These are phyloP conservation scores for Riptortus pedestris DNA, from an alignment of 1,140 invertebrate species.

Conservation along the genomic window DNA sequence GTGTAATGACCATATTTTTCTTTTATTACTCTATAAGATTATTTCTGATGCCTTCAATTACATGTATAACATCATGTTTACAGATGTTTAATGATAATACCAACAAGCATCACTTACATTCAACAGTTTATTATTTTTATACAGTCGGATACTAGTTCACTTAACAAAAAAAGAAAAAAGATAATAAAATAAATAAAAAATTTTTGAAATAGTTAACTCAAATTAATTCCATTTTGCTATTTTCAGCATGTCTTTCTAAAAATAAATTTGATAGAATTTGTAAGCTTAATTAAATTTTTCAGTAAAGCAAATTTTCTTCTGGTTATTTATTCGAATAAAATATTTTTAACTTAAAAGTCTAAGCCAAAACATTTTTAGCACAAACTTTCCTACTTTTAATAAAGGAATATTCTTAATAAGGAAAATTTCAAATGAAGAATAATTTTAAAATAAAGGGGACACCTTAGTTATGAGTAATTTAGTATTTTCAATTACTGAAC, in stretches of 20 bases:
- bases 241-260: conserved; percentile 14
- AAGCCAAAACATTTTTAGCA: background rate
- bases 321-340: background rate
- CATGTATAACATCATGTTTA: background rate
- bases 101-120: conserved; percentile 9
- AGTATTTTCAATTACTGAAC: background rate
- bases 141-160: conserved; percentile 10
- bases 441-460: conserved; percentile 2
- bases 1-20: background rate
- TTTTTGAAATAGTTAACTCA: background rate
- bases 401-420: background rate
- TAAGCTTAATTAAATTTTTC: background rate
- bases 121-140: conserved; percentile 21
- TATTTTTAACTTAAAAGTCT: conserved; percentile 1
- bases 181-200: background rate
- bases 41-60: background rate
- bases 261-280: background rate
- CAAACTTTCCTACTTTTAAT: background rate
- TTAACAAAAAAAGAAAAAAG: conserved; percentile 4
- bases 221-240: conserved; percentile 8
- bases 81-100: background rate
- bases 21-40: background rate
- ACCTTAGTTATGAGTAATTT: background rate
- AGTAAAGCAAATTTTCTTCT: background rate
- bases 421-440: background rate